Conservation (phyloP, 2,888 invertebrate genomes). For the Sisyra nigra region DNA sequence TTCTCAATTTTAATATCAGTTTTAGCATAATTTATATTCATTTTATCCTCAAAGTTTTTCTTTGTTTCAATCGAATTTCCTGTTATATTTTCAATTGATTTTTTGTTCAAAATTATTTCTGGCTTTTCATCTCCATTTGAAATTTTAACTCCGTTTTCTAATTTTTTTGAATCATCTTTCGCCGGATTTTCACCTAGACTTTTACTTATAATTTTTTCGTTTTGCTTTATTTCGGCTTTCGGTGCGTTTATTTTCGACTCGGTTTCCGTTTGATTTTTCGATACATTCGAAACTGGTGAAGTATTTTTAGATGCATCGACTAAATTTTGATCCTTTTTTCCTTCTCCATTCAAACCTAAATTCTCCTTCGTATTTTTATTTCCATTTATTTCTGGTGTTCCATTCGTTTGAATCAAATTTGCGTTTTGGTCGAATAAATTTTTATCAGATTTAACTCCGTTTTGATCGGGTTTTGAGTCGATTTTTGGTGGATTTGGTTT, state of each 20-base stretch:
- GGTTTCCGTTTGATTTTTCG: constrained; percentile 1
- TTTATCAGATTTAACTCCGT: not conserved
- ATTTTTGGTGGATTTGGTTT: too few species aligned
- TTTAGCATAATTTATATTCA: too few species aligned
- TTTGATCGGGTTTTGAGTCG: not conserved
- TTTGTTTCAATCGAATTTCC: too few species aligned
- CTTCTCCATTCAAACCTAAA: too few species aligned
- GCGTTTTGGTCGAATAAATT: not conserved
- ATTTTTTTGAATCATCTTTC: not conserved
- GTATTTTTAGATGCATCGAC: too few species aligned
- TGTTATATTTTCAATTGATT: too few species aligned
- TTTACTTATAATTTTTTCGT: not conserved
- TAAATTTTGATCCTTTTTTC: too few species aligned
- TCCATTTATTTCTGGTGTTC: constrained; percentile 1
- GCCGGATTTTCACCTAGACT: not conserved
- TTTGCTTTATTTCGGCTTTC: not conserved
- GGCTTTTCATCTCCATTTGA: too few species aligned
- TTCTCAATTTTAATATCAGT: too few species aligned
- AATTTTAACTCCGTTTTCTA: constrained; percentile 1
- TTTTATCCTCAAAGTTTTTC: too few species aligned
- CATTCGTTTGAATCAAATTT: constrained; percentile 13
- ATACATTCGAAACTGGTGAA: not conserved
- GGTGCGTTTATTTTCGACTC: not conserved
- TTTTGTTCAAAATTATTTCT: too few species aligned
- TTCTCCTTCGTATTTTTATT: too few species aligned